phyloP scores from a whole-genome alignment of 2,797 vertebrate genomes.

The Brachymystax lenok region DNA sequence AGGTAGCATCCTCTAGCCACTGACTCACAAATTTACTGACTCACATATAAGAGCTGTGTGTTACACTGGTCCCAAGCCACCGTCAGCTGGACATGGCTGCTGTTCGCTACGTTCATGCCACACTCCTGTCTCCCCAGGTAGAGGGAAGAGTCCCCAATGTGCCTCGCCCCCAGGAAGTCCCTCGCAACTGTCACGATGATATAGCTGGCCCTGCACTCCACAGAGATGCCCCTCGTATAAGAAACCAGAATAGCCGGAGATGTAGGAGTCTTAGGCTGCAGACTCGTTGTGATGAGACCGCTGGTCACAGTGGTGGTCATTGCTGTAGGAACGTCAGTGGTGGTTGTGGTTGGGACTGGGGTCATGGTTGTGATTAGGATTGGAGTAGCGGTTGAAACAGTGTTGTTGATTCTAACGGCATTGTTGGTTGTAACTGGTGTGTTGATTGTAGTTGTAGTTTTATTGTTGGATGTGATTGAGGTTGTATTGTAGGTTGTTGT shows the following conservation, averaged over 20 bases:
- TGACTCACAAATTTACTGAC: constrained; percentile 36
- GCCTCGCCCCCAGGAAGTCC: constrained; percentile 69
- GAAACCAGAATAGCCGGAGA: not conserved
- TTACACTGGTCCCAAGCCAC: constrained; percentile 79
- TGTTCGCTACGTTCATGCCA: constrained; percentile 68
- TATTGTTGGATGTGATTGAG: not conserved
- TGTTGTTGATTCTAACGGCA: not conserved
- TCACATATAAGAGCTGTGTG: constrained; percentile 74
- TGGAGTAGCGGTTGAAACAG: not conserved
- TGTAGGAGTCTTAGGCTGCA: not conserved
- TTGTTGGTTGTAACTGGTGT: not conserved
- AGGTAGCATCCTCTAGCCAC: constrained; percentile 4
- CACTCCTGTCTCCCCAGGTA: constrained; percentile 83
- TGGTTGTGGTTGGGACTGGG: not conserved
- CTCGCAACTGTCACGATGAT: constrained; percentile 75
- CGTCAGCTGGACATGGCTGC: constrained; percentile 75
- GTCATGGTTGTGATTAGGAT: not conserved
- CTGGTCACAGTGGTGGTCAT: not conserved
- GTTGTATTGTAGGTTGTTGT: not conserved
- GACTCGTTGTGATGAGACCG: not conserved
- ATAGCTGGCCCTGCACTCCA: constrained; percentile 75
- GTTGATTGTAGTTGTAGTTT: not conserved
- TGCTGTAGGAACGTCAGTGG: not conserved
- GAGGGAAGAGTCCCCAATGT: constrained; percentile 72
- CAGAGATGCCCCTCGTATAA: constrained; percentile 43